phyloP scores from a whole-genome alignment of 2,113 vertebrate species.

The Oncorhynchus clarkii region DNA sequence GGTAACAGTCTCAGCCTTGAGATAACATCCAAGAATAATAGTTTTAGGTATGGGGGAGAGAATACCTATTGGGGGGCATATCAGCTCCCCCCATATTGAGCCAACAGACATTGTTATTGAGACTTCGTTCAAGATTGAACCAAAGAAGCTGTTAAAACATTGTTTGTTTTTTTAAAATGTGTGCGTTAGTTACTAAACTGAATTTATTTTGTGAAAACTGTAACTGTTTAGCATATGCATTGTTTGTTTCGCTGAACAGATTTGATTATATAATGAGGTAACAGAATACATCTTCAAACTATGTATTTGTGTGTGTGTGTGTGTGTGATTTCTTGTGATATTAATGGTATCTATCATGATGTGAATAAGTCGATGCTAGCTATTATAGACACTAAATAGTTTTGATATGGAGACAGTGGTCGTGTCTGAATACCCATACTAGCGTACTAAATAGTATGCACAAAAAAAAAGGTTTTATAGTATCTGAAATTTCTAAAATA shows the following conservation, averaged over 20 bases:
- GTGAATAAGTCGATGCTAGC: neutral
- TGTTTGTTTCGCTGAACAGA: neutral
- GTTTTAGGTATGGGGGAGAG: rapidly evolving
- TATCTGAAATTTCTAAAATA: too few species aligned
- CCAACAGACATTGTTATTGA: neutral
- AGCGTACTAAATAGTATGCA: too few species aligned
- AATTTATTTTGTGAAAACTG: slow-evolving; percentile 8
- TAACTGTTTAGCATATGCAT: neutral
- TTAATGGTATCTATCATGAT: neutral
- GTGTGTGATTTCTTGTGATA: neutral
- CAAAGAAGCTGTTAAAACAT: neutral
- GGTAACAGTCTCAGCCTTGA: slow-evolving; percentile 47
- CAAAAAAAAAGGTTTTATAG: too few species aligned
- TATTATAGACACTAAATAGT: neutral
- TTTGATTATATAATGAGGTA: slow-evolving; percentile 42
- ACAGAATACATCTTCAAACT: neutral
- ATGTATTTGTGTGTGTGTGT: neutral
- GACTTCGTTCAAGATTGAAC: neutral
- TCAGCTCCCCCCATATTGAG: slow-evolving; percentile 33
- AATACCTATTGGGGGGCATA: slow-evolving; percentile 64
- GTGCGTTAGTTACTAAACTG: neutral
- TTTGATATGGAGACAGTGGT: neutral
- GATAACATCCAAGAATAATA: neutral
- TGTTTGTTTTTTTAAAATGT: neutral
- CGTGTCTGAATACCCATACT: too few species aligned